Conservation (phyloP, 2,113 vertebrate species). For the Nothocercus julius region DNA sequence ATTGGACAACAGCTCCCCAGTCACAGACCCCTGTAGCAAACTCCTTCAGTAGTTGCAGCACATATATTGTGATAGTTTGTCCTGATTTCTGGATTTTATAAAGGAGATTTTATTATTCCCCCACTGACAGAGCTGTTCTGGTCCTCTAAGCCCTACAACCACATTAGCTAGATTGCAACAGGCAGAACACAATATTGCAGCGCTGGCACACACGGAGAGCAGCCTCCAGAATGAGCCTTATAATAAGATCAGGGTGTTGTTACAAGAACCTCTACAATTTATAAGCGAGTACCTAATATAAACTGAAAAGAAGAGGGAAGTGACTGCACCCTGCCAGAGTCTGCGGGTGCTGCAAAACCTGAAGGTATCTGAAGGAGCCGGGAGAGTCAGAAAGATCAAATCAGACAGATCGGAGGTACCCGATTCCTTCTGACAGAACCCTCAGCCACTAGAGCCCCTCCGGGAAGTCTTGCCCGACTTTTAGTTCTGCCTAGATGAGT, state of each 20-base stretch:
- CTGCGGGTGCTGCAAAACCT: not conserved
- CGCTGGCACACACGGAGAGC: not conserved
- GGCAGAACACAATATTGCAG: not conserved
- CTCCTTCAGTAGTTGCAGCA: not conserved
- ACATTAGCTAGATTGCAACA: not conserved
- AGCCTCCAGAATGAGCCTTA: accelerated
- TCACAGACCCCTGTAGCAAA: accelerated
- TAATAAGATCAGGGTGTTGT: not conserved
- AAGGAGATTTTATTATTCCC: not conserved
- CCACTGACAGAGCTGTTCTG: not conserved
- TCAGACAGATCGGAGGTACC: not conserved
- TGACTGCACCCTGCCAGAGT: not conserved
- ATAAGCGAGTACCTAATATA: not conserved
- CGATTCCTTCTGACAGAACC: not conserved
- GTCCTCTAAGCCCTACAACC: not conserved
- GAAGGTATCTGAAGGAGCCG: not conserved
- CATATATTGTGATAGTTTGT: not conserved
- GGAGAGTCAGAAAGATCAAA: not conserved
- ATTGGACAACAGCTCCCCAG: not conserved
- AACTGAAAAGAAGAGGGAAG: not conserved
- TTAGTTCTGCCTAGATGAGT: not conserved
- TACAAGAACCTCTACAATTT: not conserved
- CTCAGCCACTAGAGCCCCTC: not conserved
- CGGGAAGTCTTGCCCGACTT: not conserved
- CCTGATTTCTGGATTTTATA: not conserved